Evolutionary conservation across 2,888 invertebrate genomes (phyloP).

Genomic region (Drosophila multiciliata): DNA sequence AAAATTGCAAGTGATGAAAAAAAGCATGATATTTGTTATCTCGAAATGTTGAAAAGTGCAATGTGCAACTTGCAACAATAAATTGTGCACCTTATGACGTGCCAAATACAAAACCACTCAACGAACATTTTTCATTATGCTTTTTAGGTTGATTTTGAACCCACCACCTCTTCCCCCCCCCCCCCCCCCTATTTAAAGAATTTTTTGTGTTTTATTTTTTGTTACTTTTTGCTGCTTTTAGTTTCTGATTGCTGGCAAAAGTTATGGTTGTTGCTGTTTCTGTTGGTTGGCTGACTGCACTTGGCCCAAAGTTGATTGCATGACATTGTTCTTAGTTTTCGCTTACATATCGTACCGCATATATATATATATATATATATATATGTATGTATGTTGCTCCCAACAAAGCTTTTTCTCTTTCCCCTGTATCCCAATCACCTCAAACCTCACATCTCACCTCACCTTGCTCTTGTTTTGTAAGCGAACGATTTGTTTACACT

Average conservation of each 20-base stretch:
- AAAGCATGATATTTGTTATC: background rate
- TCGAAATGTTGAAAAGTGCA: conserved; percentile 26
- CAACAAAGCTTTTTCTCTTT: conserved; percentile 6
- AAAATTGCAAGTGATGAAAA: conserved; percentile 9
- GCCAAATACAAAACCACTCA: conserved; percentile 56
- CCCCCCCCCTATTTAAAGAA: conserved; percentile 19
- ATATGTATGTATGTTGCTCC: background rate
- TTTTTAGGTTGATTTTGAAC: conserved; percentile 17
- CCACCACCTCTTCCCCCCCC: conserved; percentile 1
- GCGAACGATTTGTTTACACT: conserved; percentile 68
- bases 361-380: conserved; percentile 7
- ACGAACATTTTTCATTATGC: conserved; percentile 65
- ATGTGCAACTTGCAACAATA: conserved; percentile 49
- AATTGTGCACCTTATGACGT: conserved; percentile 65
- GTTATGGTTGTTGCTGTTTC: conserved; percentile 36
- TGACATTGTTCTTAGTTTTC: conserved; percentile 77
- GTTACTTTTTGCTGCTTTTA: conserved; percentile 18
- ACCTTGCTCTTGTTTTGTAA: conserved; percentile 19
- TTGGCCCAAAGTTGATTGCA: conserved; percentile 78
- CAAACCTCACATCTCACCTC: conserved; percentile 15
- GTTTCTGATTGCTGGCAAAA: conserved; percentile 43
- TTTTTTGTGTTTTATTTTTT: conserved; percentile 18
- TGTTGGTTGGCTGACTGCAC: conserved; percentile 58
- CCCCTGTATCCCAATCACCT: background rate
- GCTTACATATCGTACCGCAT: conserved; percentile 41